Evolutionary conservation across 2,888 invertebrate species (phyloP).

Genomic region (Notocelia uddmanniana): DNA sequence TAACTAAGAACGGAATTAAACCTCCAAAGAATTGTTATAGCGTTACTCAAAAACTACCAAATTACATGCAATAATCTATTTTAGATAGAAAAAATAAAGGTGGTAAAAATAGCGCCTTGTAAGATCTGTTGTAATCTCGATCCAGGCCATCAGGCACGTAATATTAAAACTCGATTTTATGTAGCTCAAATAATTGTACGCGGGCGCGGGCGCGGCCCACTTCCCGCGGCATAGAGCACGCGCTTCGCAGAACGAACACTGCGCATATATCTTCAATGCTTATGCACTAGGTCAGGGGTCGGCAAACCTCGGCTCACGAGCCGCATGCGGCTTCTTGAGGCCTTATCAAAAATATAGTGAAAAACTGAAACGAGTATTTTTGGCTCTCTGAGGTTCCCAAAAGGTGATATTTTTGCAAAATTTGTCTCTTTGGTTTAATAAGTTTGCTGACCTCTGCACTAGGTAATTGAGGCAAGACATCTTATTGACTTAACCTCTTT

Average conservation of each 20-base stretch:
- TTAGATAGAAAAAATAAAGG: not conserved
- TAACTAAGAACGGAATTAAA: not conserved
- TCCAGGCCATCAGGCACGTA: constrained; percentile 45
- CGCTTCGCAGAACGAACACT: constrained; percentile 15
- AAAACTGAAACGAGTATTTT: too few relatives aligned
- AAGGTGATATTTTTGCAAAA: too few relatives aligned
- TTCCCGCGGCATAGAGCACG: constrained; percentile 29
- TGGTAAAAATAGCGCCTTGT: constrained; percentile 14
- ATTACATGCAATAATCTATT: constrained; percentile 2
- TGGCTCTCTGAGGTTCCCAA: too few relatives aligned
- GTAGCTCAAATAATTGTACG: constrained; percentile 46
- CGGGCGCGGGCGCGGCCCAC: constrained; percentile 39
- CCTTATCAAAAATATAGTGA: too few relatives aligned
- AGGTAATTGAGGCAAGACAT: too few relatives aligned
- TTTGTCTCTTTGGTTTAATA: too few relatives aligned
- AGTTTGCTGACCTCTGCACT: too few relatives aligned
- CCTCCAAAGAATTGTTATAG: not conserved
- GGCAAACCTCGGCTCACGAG: too few relatives aligned
- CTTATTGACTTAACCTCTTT: too few relatives aligned
- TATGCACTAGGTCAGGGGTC: too few relatives aligned
- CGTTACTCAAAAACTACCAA: constrained; percentile 1
- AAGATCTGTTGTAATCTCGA: constrained; percentile 38
- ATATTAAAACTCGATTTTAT: constrained; percentile 46
- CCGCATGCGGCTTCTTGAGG: too few relatives aligned
- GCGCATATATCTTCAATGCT: not conserved